Evolutionary conservation across 2,888 invertebrate species (phyloP), one percentile per base, ranked within the genome.

Genomic region (Odontocolon sp.): DNA sequence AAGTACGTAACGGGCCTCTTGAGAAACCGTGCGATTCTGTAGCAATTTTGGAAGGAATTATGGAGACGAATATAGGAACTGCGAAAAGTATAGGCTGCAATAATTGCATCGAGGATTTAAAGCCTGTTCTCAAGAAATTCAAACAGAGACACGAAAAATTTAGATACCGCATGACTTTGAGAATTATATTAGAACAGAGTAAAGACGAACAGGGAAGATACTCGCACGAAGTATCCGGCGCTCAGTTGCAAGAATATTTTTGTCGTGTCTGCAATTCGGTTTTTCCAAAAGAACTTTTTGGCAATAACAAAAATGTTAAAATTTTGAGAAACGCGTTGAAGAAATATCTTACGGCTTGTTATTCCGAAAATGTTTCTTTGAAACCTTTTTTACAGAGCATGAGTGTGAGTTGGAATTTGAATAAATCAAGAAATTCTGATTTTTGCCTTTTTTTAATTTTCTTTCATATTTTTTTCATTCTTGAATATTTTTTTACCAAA

Each of bases 381-480:
- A 71, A 61, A 9, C 36, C 18, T 5, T 54, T 14, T 8, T 8
- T 76, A 0, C 5, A 26, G n/a, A 16, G n/a, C 1, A 31, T 76
- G 23, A 38, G 71, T 6, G 75, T 75, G 33, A 75, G 75, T 66
- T 56, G 9, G 9, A 9, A 5, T 6, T 18, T n/a, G 45, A 18
- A 1, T 45, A 6, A n/a, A n/a, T n/a, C n/a, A n/a, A n/a, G n/a
- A n/a, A n/a, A n/a, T n/a, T n/a, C n/a, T n/a, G n/a, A n/a, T n/a
- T n/a, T n/a, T n/a, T n/a, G n/a, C n/a, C n/a, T n/a, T n/a, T 40
- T 40, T 14, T 40, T 16, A 16, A 45, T 5, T 45, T 6, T 28
- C 28, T 28, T 45, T 23, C 0, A 16, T 47, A 6, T 26, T 11
- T 14, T 9, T 33, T 38, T 38, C 8, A 9, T 14, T 38, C 11